These are phyloP conservation scores for Oophaga pumilio DNA, from an alignment of 2,113 vertebrate species.

Conservation along the genomic window DNA sequence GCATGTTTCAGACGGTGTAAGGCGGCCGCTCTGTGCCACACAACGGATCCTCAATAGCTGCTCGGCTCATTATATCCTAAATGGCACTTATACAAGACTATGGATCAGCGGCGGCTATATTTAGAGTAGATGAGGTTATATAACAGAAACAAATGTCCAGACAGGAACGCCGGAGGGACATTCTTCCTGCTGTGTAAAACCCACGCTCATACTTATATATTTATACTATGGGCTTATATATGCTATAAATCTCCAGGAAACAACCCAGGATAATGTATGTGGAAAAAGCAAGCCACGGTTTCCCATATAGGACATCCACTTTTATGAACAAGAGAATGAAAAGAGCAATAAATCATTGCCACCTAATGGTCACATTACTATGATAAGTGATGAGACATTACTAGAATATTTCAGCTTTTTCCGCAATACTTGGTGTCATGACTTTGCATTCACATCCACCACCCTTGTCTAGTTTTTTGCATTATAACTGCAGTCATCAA, in stretches of 20 bases:
- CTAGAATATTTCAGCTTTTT: background rate
- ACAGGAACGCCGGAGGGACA: conserved; percentile 11
- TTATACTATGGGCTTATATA: background rate
- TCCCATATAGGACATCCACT: background rate
- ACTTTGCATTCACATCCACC: no score
- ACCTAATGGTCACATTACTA: background rate
- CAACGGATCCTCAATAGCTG: background rate
- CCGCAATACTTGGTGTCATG: no score
- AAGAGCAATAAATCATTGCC: background rate
- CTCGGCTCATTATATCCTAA: conserved; percentile 15
- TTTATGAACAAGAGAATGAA: background rate
- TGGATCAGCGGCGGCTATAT: conserved; percentile 29
- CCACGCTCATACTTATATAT: background rate
- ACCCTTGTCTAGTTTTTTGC: no score
- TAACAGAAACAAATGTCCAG: conserved; percentile 12
- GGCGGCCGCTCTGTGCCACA: background rate
- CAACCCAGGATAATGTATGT: background rate
- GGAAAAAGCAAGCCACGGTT: background rate
- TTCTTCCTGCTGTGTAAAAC: background rate
- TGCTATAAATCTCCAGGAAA: background rate
- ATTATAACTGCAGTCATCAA: no score
- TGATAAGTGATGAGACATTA: background rate
- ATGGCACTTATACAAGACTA: conserved; percentile 35
- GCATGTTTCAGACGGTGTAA: background rate
- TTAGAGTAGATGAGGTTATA: conserved; percentile 26